Conservation (phyloP, 2,797 vertebrate species). For the Momotus momota region DNA sequence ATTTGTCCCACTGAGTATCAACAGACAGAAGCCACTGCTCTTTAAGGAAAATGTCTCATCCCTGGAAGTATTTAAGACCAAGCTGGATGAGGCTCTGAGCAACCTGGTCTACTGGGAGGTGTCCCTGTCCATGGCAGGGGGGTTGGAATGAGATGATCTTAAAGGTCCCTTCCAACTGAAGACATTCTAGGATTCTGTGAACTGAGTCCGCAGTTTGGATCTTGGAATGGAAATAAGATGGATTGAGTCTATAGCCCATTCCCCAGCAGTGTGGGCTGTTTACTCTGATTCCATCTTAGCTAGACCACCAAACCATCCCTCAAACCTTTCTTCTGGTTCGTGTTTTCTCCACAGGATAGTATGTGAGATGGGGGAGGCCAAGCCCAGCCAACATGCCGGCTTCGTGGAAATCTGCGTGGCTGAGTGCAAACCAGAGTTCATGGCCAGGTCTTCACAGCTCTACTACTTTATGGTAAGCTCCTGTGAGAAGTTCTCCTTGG, state of each 20-base stretch:
- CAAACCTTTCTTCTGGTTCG: background rate
- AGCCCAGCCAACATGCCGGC: conserved; percentile 92
- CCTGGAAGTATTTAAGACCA: no score
- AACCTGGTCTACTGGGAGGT: no score
- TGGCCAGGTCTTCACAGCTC: conserved; percentile 92
- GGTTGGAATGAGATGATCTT: no score
- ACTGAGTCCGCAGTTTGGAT: background rate
- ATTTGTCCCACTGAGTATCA: background rate
- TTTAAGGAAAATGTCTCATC: background rate
- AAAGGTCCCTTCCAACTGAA: no score
- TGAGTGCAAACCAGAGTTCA: conserved; percentile 91
- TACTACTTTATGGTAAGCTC: conserved; percentile 98
- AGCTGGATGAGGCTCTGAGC: no score
- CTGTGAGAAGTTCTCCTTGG: background rate
- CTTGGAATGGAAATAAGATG: background rate
- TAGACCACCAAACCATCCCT: background rate
- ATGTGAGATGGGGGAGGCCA: conserved; percentile 96
- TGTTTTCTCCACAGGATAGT: conserved; percentile 88
- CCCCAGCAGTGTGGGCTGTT: background rate
- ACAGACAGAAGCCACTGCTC: background rate
- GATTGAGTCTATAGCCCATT: background rate
- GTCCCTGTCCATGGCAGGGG: no score
- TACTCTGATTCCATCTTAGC: background rate
- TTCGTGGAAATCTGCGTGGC: conserved; percentile 93
- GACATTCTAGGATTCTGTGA: no score